A percentile compares a stretch with the other conserved stretches of the same genome.
Evolutionary conservation across 2,113 vertebrate species (phyloP).

Genomic region (Gymnocephalus cernua): DNA sequence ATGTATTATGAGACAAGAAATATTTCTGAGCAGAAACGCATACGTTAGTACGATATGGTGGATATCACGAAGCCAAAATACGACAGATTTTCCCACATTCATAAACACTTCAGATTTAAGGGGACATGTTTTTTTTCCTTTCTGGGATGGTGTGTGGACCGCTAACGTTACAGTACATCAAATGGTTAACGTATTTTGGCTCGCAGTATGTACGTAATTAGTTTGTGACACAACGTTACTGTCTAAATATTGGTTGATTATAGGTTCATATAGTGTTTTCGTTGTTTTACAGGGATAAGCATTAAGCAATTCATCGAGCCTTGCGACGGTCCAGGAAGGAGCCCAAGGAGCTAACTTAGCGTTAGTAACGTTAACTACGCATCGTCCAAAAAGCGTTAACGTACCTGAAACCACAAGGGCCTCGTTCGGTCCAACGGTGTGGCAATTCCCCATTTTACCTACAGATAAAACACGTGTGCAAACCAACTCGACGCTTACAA

Average conservation of each 20-base stretch:
- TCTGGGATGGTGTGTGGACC: neutral
- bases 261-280: neutral
- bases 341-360: neutral
- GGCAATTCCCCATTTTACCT: slow-evolving; percentile 90
- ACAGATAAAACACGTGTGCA: slow-evolving; percentile 17
- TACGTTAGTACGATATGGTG: neutral
- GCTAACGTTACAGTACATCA: neutral
- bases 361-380: neutral
- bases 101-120: neutral
- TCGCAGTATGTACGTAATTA: neutral
- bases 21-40: neutral
- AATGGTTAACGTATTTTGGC: neutral
- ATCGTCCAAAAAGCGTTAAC: slow-evolving; percentile 15
- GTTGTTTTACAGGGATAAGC: neutral
- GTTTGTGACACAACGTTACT: too few relatives aligned
- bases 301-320: neutral
- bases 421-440: slow-evolving; percentile 95
- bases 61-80: neutral
- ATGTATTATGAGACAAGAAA: neutral
- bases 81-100: neutral
- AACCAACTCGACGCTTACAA: slow-evolving; percentile 12
- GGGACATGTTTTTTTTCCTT: neutral
- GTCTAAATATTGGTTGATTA: neutral
- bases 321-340: neutral
- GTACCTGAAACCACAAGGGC: slow-evolving; percentile 95